Evolutionary conservation across 2,113 vertebrate species (phyloP), one percentile per base, ranked within the genome.

Genomic region (Anas platyrhynchos): DNA sequence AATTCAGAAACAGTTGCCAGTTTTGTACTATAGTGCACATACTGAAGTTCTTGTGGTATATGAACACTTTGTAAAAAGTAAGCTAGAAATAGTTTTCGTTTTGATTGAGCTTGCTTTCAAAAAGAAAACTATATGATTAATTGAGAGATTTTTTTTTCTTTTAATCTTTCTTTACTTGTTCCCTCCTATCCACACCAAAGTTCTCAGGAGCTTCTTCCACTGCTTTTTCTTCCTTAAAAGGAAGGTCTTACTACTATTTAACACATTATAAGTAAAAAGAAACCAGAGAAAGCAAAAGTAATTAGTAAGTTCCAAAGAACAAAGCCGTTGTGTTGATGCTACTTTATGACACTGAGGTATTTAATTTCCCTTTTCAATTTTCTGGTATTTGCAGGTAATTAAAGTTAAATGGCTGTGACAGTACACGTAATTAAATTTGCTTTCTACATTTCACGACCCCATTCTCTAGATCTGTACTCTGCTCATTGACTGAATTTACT

Each of bases 401-500:
- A 94, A 91, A 93, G 41, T 92, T 96, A 97, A 97, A 92, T 86
- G 61, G 41, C 86, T 95, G 48, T 96, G 80, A 83, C 79, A 96
- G 72, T 93, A 38, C 32, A 41, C 0, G 3, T 88, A 95, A 95
- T 98, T 97, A 94, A 71, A 96, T 97, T 97, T 96, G 89, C 61
- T 97, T 78, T 81, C 59, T 96, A 92, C n/a, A 43, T 89, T 92
- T 94, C 90, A 48, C 95, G 95, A 93, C 93, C 88, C 63, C 41
- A 5, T 96, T 96, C 52, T 92, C 67, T 76, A 79, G 29, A 66
- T 93, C 50, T 0, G 10, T 92, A 73, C 85, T 87, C 69, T 88
- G 68, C 72, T 96, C 78, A 65, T 59, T 93, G 71, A 48, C 88
- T 95, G 88, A 96, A 96, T 96, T 96, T 96, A 93, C 84, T 96